Evolutionary conservation across 2,797 vertebrate species (phyloP), one percentile per base, ranked within the genome.

Genomic region (Ambastaia sidthimunki): DNA sequence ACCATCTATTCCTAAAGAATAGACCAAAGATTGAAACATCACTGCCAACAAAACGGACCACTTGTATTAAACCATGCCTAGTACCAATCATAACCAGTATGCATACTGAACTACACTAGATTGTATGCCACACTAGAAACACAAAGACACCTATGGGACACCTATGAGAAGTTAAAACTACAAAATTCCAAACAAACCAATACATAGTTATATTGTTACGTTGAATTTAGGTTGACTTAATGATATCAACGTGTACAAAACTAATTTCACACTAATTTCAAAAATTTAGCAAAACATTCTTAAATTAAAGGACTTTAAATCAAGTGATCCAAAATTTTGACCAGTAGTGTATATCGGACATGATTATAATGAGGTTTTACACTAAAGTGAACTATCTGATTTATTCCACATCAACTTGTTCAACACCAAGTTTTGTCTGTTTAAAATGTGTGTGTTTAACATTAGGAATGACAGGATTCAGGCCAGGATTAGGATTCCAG

Each of bases 1-100:
- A 99, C 98, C 12, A 99, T 99, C 90, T 99, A 99, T 86, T 99
- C 98, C 66, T 99, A 94, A 98, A 68, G n/a, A n/a, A n/a, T 37
- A 50, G 44, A 1, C 62, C 68, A 69, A 69, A 19, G 21, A 34
- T 47, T 13, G 63, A 34, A 52, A 18, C 57, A 25, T 9, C 37
- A 9, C 37, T 41, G 7, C 37, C 37, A 10, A 41, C 37, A 41
- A 41, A 41, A 41, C n/a, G 21, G 4, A 60, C 65, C 50, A 73
- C 65, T 59, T 23, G 77, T 31, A 47, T 54, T 72, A 59, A 72
- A 25, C 78, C 83, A 74, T 77, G 76, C 71, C 10, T 54, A 70
- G 19, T 25, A 50, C 31, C 52, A 67, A 19, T 55, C 19, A 44
- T 31, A 41, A 1, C 7, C 9, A 41, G 37, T 54, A 12, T 54